These are phyloP conservation scores for Leptogaster cylindrica DNA, from an alignment of 2,888 invertebrate species.

Conservation along the genomic window DNA sequence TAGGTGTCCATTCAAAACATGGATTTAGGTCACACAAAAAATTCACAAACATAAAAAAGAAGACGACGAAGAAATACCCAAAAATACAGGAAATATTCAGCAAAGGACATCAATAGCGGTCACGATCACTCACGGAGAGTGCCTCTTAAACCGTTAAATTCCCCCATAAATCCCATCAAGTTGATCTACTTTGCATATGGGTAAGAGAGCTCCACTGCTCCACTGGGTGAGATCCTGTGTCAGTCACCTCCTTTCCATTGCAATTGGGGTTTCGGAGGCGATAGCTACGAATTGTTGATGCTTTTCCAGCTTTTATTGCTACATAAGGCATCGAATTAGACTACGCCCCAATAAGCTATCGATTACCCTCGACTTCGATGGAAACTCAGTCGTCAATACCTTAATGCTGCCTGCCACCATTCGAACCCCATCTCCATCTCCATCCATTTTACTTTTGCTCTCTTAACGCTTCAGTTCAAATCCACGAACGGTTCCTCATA, in stretches of 20 bases:
- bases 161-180: conserved; percentile 9
- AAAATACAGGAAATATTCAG: conserved; percentile 2
- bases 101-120: neutral
- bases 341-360: conserved; percentile 29
- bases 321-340: conserved; percentile 8
- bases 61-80: neutral
- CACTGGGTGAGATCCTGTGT: no score
- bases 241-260: no score
- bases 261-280: no score
- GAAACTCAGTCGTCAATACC: neutral
- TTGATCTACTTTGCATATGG: conserved; percentile 28
- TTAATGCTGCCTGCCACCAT: no score
- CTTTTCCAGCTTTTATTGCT: conserved; percentile 8
- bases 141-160: conserved; percentile 4
- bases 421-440: no score
- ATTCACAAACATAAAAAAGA: neutral
- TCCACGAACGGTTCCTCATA: conserved; percentile 7
- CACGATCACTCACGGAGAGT: conserved; percentile 12
- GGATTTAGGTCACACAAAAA: neutral
- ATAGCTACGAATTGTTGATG: neutral
- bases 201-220: neutral
- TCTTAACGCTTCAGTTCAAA: neutral
- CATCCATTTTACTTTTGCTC: no score
- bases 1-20: neutral
- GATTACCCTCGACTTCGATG: conserved; percentile 15